phyloP scores from a whole-genome alignment of 2,113 vertebrate genomes.

The Psephotus haematonotus region DNA sequence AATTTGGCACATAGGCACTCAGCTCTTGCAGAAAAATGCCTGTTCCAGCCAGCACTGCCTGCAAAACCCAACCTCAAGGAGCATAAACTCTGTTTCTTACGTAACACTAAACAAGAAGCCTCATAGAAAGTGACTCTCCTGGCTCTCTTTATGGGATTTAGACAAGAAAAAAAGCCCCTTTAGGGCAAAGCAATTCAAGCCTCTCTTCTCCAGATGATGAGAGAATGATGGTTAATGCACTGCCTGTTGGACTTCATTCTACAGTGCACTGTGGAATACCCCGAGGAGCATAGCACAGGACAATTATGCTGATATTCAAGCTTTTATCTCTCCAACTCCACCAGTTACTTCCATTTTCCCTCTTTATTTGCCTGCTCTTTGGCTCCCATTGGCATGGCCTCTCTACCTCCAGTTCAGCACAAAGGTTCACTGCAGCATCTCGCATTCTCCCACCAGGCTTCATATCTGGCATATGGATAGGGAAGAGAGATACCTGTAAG shows the following conservation, averaged over 20 bases:
- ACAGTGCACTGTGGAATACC: not conserved
- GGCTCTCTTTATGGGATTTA: not conserved
- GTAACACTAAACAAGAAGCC: not conserved
- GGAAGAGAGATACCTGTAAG: not conserved
- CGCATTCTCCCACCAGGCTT: not conserved
- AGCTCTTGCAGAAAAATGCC: not conserved
- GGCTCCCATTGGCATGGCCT: not conserved
- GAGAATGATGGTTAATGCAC: not conserved
- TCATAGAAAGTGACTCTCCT: not conserved
- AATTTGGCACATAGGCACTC: not conserved
- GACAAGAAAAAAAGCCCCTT: not conserved
- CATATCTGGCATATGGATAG: rapidly evolving
- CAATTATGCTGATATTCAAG: not conserved
- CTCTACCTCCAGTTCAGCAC: not conserved
- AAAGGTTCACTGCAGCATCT: not conserved
- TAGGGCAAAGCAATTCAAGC: not conserved
- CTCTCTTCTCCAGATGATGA: not conserved
- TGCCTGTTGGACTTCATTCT: not conserved
- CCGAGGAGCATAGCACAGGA: not conserved
- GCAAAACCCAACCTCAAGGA: conserved; percentile 47
- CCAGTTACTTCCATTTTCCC: not conserved
- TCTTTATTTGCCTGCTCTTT: not conserved
- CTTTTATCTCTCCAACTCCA: not conserved
- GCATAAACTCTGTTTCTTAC: not conserved
- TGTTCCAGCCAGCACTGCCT: conserved; percentile 18